A percentile compares a stretch with the other conserved stretches of the same genome.
phyloP scores from a whole-genome alignment of 1,140 invertebrate genomes.

The Pomacea maculata region DNA sequence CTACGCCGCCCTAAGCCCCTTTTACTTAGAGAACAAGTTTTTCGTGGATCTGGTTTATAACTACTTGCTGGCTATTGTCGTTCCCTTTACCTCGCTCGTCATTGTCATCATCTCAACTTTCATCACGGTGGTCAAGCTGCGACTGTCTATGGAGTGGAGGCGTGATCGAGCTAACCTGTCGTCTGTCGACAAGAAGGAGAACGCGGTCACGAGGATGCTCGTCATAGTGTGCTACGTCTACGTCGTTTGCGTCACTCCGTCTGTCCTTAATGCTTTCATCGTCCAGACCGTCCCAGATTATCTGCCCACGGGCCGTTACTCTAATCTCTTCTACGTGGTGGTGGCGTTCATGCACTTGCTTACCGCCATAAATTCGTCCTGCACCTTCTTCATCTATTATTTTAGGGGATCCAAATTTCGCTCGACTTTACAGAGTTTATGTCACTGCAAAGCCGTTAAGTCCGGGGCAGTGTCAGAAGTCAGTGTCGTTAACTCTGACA shows the following conservation, averaged over 20 bases:
- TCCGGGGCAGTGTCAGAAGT: too few relatives aligned
- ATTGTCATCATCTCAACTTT: constrained; percentile 1
- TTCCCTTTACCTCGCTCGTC: constrained; percentile 23
- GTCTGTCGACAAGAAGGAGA: constrained; percentile 12
- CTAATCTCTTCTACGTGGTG: constrained; percentile 7
- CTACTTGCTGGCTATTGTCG: constrained; percentile 11
- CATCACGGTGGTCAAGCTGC: constrained; percentile 16
- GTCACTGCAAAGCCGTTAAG: too few relatives aligned
- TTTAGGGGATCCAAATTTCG: constrained; percentile 4
- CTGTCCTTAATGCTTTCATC: constrained; percentile 29
- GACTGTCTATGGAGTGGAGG: constrained; percentile 1
- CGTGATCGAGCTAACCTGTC: constrained; percentile 3
- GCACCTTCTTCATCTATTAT: constrained; percentile 20
- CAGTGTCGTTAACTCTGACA: too few relatives aligned
- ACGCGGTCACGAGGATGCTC: constrained; percentile 19
- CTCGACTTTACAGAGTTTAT: neutral
- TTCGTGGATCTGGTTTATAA: constrained; percentile 8
- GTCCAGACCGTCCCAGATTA: constrained; percentile 11
- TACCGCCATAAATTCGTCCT: constrained; percentile 4
- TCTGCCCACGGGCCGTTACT: constrained; percentile 11
- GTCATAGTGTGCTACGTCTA: constrained; percentile 14
- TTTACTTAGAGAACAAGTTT: constrained; percentile 3
- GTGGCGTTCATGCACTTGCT: constrained; percentile 9
- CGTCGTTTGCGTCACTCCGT: constrained; percentile 14
- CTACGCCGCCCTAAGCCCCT: neutral